Evolutionary conservation across 2,113 vertebrate species (phyloP), one percentile per base, ranked within the genome.

Genomic region (Clinocottus analis): DNA sequence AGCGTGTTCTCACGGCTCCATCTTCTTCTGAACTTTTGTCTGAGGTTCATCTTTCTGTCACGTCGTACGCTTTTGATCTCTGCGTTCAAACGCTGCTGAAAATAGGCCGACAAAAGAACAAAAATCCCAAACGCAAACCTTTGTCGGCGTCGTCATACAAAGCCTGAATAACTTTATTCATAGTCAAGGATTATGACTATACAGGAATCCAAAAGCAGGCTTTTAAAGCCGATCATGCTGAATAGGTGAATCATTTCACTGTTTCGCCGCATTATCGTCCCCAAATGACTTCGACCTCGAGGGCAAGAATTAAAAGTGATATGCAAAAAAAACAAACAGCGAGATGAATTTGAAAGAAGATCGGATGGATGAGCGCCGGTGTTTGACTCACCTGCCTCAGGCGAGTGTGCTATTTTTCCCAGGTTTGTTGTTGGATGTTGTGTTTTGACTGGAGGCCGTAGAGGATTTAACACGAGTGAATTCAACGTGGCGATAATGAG

Each of bases 401-500:
- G 85, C 61, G 0, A 11, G 47, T 45, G 56, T 75, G 66, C 58
- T 77, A 0, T 65, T 81, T 75, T 67, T 72, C 56, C 64, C 67
- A 47, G 35, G 55, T 83, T 84, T 72, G 63, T 82, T 72, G 62
- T 72, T 25, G 65, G 35, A 43, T 72, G 66, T 53, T 53, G 51
- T 65, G 56, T 78, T 79, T 58, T 67, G 61, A 41, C 67, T 73
- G 16, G 2, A n/a, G 66, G 70, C 43, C 33, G 25, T 23, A 11
- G 39, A 72, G 58, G 66, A 72, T 63, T 63, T 75, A 70, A 43
- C 79, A 66, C 10, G 31, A 80, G 16, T 62, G 70, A 80, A 66
- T 78, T 77, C 21, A 51, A 76, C 59, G 79, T 14, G 58, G 39
- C 41, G 72, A 61, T 88, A 85, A 87, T 73, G 74, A 80, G 82